Conservation (phyloP, 2,888 invertebrate genomes). For the Spatulosminthurus flaviceps region DNA sequence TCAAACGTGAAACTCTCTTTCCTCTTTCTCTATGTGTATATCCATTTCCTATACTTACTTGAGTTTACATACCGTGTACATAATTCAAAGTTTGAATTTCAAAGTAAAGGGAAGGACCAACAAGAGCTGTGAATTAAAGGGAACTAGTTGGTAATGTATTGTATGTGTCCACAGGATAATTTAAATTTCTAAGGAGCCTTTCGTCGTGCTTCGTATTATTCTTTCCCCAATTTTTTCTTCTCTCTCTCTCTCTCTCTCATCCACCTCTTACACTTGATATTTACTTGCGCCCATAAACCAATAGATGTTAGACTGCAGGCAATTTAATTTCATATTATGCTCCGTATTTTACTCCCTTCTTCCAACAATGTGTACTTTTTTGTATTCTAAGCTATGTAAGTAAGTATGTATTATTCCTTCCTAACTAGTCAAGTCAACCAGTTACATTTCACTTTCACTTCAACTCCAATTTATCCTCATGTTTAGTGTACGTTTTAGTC, state of each 20-base stretch:
- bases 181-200: constrained; percentile 33
- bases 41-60: neutral
- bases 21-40: neutral
- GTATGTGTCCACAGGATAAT: constrained; percentile 39
- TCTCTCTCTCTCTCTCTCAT: too few species aligned
- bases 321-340: constrained; percentile 23
- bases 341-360: neutral
- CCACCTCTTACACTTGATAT: constrained; percentile 26
- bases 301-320: constrained; percentile 7
- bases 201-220: constrained; percentile 23
- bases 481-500: neutral
- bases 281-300: neutral
- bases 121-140: constrained; percentile 10
- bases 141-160: constrained; percentile 25
- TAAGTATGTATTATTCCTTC: neutral
- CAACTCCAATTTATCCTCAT: constrained; percentile 22
- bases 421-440: constrained; percentile 9
- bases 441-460: constrained; percentile 26
- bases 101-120: neutral
- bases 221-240: constrained; percentile 11
- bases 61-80: neutral
- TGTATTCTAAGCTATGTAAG: too few species aligned
- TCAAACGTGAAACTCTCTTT: neutral
- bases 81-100: neutral
- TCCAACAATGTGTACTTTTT: neutral